Evolutionary conservation across 2,797 vertebrate genomes (phyloP).

Genomic region (Neosilurus mollespiculum): DNA sequence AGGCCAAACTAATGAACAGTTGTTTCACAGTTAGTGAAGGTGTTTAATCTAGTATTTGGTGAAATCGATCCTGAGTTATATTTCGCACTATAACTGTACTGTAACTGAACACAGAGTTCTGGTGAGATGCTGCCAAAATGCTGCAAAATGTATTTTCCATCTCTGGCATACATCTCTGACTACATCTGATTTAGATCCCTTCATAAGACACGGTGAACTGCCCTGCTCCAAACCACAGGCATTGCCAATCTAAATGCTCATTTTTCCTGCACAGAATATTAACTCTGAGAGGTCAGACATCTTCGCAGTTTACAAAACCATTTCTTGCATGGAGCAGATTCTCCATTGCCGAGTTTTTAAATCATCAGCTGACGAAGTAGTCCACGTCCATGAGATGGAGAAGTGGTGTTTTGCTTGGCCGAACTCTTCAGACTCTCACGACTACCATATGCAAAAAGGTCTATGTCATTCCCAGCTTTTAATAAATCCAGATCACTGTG

Average conservation of each 20-base stretch:
- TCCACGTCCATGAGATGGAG: conserved; percentile 60
- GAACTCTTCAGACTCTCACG: conserved; percentile 57
- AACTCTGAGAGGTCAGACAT: conserved; percentile 60
- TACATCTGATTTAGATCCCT: conserved; percentile 47
- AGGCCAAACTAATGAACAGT: not conserved
- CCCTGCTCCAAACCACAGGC: conserved; percentile 40
- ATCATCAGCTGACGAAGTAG: conserved; percentile 72
- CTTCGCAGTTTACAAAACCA: conserved; percentile 59
- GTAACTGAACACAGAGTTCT: conserved; percentile 38
- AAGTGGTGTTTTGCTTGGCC: conserved; percentile 71
- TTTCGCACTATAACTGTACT: conserved; percentile 15
- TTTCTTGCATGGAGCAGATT: conserved; percentile 55
- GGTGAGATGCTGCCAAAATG: conserved; percentile 32
- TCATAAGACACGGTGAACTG: conserved; percentile 22
- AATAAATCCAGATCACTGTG: conserved; percentile 64
- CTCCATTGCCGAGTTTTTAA: conserved; percentile 65
- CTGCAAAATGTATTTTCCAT: conserved; percentile 48
- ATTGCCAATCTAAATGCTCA: conserved; percentile 45
- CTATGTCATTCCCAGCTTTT: conserved; percentile 57
- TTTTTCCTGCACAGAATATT: conserved; percentile 58
- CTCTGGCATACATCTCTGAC: conserved; percentile 38
- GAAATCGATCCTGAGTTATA: conserved; percentile 3
- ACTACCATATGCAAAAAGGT: conserved; percentile 65
- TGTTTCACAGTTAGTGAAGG: conserved; percentile 23
- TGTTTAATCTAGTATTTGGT: not conserved